Percentiles rank a stretch among this genome's conserved stretches.
These are phyloP conservation scores for Lampropteryx suffumata DNA, from an alignment of 2,888 invertebrate genomes.

Conservation along the genomic window DNA sequence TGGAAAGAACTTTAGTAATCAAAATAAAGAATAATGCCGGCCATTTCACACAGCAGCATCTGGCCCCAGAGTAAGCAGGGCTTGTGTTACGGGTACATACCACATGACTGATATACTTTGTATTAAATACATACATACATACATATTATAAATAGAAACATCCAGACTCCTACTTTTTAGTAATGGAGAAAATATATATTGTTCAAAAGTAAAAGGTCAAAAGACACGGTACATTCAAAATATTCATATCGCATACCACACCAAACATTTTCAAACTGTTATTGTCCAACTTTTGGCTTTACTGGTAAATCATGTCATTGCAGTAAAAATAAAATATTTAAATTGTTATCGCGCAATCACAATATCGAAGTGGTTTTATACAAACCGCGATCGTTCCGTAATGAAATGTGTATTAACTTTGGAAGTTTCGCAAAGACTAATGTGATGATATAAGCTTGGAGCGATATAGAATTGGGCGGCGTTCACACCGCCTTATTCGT, in stretches of 20 bases:
- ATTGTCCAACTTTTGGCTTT: constrained; percentile 42
- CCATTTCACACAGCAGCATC: too few species aligned
- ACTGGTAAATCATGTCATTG: constrained; percentile 16
- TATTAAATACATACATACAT: too few species aligned
- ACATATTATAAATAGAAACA: too few species aligned
- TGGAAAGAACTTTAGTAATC: too few species aligned
- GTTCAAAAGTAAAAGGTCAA: too few species aligned
- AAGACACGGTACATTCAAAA: too few species aligned
- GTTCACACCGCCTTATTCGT: constrained; percentile 66
- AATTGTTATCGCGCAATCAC: constrained; percentile 43
- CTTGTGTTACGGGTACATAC: too few species aligned
- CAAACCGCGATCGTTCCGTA: constrained; percentile 39
- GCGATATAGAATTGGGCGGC: constrained; percentile 66
- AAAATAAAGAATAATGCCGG: too few species aligned
- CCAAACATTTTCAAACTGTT: constrained; percentile 27
- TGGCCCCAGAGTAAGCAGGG: too few species aligned
- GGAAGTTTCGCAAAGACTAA: constrained; percentile 59
- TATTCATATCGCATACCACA: not conserved
- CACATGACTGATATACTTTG: too few species aligned
- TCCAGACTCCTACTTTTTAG: too few species aligned
- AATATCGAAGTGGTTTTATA: constrained; percentile 37
- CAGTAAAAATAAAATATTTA: constrained; percentile 49
- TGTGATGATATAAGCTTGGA: constrained; percentile 60
- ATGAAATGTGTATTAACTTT: constrained; percentile 66
- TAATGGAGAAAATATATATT: too few species aligned